Evolutionary conservation across 2,113 vertebrate genomes (phyloP).

Genomic region (Leucoraja erinaceus): DNA sequence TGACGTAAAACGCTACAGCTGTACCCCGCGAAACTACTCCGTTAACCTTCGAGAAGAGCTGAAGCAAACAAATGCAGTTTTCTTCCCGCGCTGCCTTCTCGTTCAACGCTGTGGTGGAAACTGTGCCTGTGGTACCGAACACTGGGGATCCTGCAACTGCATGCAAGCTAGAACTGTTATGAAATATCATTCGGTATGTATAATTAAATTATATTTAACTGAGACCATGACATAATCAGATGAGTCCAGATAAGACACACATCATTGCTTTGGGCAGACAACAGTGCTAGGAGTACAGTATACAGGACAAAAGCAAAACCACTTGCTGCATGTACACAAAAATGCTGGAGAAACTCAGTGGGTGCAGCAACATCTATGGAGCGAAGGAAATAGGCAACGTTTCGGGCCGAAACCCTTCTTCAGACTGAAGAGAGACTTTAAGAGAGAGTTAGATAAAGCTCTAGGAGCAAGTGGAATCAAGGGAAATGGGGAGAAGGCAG

Average conservation of each 20-base stretch:
- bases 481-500: too few species aligned
- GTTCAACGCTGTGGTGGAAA: conserved; percentile 91
- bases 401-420: too few species aligned
- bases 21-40: conserved; percentile 86
- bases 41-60: conserved; percentile 88
- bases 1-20: conserved; percentile 90
- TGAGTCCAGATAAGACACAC: not conserved
- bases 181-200: conserved; percentile 83
- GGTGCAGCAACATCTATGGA: too few species aligned
- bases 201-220: not conserved
- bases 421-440: too few species aligned
- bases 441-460: too few species aligned
- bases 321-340: too few species aligned
- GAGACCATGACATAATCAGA: not conserved
- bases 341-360: too few species aligned
- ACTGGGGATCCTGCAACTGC: conserved; percentile 82
- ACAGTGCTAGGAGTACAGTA: not conserved
- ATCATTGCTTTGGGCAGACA: too few species aligned
- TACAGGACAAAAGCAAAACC: too few species aligned
- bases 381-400: too few species aligned
- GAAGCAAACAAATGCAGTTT: conserved; percentile 72
- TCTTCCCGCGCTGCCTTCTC: conserved; percentile 90
- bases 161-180: conserved; percentile 69
- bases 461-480: too few species aligned
- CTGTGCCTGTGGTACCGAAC: conserved; percentile 76